Evolutionary conservation across 2,797 vertebrate species (phyloP).

Genomic region (Falco berigora): DNA sequence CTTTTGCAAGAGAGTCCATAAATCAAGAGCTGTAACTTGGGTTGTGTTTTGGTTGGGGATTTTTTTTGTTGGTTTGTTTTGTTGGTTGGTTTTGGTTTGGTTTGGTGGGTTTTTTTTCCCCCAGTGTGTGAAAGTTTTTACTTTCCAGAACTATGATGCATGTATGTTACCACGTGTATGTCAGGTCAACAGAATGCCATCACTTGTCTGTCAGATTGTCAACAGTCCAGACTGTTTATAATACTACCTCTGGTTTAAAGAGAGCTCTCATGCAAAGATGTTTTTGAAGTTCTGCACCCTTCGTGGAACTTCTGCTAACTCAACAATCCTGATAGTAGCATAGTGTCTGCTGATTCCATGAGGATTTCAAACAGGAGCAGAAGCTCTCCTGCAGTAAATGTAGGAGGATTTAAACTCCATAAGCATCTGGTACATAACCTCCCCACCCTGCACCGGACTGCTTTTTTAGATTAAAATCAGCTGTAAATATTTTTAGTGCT

Average conservation of each 20-base stretch:
- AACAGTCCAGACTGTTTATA: background rate
- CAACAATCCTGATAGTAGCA: accelerated
- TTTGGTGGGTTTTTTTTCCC: too few relatives aligned
- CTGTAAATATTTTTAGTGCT: background rate
- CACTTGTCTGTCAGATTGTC: too few relatives aligned
- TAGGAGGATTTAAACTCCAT: background rate
- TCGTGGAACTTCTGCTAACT: background rate
- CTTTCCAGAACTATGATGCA: background rate
- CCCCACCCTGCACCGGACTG: background rate
- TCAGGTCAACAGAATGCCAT: background rate
- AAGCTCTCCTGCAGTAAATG: background rate
- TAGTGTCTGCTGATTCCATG: background rate
- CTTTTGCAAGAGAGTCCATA: background rate
- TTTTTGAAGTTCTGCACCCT: background rate
- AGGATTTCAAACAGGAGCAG: background rate
- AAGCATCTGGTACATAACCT: background rate
- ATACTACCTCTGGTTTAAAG: background rate
- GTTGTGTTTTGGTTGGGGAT: background rate
- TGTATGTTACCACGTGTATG: background rate
- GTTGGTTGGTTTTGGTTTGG: background rate
- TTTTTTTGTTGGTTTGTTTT: background rate
- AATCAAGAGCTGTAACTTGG: background rate
- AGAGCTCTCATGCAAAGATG: background rate
- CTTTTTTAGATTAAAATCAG: background rate
- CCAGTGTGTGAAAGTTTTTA: background rate